Evolutionary conservation across 2,113 vertebrate genomes (phyloP), one percentile per base, ranked within the genome.

Genomic region (Apistogramma diplotaenia): DNA sequence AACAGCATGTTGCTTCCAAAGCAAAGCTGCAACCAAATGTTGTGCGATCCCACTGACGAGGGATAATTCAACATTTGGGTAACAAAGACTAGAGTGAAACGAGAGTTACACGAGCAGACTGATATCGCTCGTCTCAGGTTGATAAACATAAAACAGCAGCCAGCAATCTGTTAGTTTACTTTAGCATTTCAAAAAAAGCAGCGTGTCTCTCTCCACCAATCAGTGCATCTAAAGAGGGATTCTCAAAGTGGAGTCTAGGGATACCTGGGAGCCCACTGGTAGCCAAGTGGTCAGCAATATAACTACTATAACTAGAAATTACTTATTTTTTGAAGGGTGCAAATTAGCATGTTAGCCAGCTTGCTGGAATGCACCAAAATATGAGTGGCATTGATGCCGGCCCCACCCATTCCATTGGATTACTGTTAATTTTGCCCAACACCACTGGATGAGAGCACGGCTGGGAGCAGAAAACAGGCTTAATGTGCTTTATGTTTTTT

Each of bases 1-100:
- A 78, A 51, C 37, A 72, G 29, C 61, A 31, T 77, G 70, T 60
- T 73, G 77, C 74, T 71, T 62, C 33, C 62, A 76, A 80, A 71
- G 70, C 58, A 31, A 74, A 76, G 60, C 31, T 53, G 33, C 58
- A 33, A 35, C 33, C 16, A 56, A 53, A 21, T 11, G 6, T 1
- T 43, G 62, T 73, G 10, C 46, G 3, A 33, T 1, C n/a, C 40
- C 59, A 40, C 13, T 74, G 77, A 54, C 59, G 35, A 59, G 16
- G 21, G 76, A 76, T 57, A 10, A 31, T 37, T 74, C 18, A 12
- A 76, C 4, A 21, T 76, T 82, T 62, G 15, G 31, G 21, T 21
- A 76, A 65, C 57, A 25, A 0, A 2, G 35, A 57, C 8, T 21
- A 59, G 6, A 25, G 6, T 61, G 10, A 27, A n/a, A 5, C 25